phyloP scores from a whole-genome alignment of 2,797 vertebrate species.

The Xenops minutus region DNA sequence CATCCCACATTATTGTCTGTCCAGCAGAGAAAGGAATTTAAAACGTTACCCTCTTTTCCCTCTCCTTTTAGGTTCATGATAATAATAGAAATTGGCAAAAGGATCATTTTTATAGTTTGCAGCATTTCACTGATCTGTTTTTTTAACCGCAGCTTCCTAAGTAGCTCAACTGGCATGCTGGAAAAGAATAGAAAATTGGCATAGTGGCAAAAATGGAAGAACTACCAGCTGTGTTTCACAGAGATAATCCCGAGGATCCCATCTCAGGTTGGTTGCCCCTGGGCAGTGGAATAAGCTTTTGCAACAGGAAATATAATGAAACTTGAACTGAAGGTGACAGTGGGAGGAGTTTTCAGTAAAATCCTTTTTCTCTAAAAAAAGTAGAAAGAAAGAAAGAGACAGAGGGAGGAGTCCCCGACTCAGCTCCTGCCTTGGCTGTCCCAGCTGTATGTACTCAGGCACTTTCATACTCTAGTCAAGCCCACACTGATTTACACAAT shows the following conservation, averaged over 20 bases:
- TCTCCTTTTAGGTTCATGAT: background rate
- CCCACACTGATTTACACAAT: background rate
- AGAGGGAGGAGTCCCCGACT: background rate
- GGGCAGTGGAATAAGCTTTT: background rate
- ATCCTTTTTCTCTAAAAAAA: background rate
- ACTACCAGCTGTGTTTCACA: background rate
- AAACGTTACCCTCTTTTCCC: background rate
- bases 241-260: background rate
- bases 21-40: background rate
- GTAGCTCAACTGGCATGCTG: background rate
- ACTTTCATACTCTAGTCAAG: background rate
- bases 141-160: background rate
- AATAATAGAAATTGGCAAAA: background rate
- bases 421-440: background rate
- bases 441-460: background rate
- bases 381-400: background rate
- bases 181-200: background rate
- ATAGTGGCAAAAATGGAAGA: background rate
- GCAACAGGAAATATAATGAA: background rate
- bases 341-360: background rate
- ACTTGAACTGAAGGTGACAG: background rate
- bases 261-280: background rate
- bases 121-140: background rate
- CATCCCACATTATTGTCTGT: background rate
- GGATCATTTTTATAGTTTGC: background rate